Evolutionary conservation across 2,797 vertebrate species (phyloP).

Genomic region (Vireo griseus): DNA sequence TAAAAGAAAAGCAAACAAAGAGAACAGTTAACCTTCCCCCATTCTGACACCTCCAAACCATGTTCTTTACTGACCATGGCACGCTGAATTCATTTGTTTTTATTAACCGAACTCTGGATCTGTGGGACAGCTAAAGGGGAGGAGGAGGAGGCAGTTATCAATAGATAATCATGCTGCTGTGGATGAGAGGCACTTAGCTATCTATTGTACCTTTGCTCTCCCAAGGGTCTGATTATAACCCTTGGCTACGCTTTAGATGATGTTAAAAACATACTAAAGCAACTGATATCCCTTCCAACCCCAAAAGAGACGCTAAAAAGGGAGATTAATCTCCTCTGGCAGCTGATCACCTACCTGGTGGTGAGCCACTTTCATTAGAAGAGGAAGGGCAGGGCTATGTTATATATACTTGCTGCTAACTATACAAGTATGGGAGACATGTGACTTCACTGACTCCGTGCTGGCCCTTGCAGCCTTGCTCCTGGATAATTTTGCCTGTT

Average conservation of each 20-base stretch:
- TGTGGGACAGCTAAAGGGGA: not conserved
- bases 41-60: not conserved
- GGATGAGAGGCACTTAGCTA: constrained; percentile 8
- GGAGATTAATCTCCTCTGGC: constrained; percentile 40
- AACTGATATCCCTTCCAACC: constrained; percentile 43
- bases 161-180: constrained; percentile 18
- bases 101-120: not conserved
- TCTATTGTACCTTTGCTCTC: constrained; percentile 41
- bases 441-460: not conserved
- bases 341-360: not conserved
- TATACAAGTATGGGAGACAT: not conserved
- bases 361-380: constrained; percentile 9
- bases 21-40: not conserved
- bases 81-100: constrained; percentile 14
- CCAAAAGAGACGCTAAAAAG: not conserved
- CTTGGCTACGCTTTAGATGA: not conserved
- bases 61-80: not conserved
- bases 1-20: constrained; percentile 26
- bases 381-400: constrained; percentile 33
- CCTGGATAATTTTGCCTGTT: not conserved
- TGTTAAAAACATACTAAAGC: constrained; percentile 49
- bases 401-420: constrained; percentile 32
- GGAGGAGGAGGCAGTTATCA: constrained; percentile 23
- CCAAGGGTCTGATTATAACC: constrained; percentile 22
- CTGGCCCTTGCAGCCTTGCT: not conserved